A percentile compares a stretch with the other conserved stretches of the same genome.
These are phyloP conservation scores for Apotomis betuletana DNA, from an alignment of 2,888 invertebrate genomes.

Conservation along the genomic window DNA sequence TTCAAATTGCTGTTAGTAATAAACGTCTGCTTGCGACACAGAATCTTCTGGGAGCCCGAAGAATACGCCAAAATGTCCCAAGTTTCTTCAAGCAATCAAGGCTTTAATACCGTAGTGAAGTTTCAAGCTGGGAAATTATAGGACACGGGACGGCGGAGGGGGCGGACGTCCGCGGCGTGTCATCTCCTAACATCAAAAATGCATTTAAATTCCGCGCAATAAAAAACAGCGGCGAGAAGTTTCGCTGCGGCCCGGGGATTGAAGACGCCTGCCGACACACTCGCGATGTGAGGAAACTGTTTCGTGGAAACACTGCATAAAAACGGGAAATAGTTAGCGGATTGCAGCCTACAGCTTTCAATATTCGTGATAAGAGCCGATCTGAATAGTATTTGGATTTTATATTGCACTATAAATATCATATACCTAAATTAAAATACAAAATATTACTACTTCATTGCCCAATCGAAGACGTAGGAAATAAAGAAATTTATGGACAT, in stretches of 20 bases:
- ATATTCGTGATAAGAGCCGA: constrained; percentile 6
- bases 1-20: constrained; percentile 78
- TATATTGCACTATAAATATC: not conserved
- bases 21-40: constrained; percentile 77
- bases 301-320: constrained; percentile 34
- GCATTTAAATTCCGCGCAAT: constrained; percentile 84
- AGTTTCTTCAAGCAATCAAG: constrained; percentile 84
- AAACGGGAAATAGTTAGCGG: constrained; percentile 17
- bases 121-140: constrained; percentile 83
- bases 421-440: too few relatives aligned
- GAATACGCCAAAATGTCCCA: constrained; percentile 83
- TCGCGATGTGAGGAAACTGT: constrained; percentile 57
- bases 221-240: constrained; percentile 82
- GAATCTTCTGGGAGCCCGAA: constrained; percentile 80
- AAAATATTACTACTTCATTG: too few relatives aligned
- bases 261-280: constrained; percentile 64
- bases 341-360: constrained; percentile 10
- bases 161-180: constrained; percentile 82
- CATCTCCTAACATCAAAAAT: constrained; percentile 85
- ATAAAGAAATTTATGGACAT: too few relatives aligned
- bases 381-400: not conserved
- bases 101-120: constrained; percentile 83
- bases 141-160: constrained; percentile 65
- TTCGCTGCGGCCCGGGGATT: constrained; percentile 77
- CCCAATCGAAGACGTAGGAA: too few relatives aligned